These are phyloP conservation scores for Drosophila busckii DNA, from an alignment of 1,140 invertebrate genomes.

Conservation along the genomic window DNA sequence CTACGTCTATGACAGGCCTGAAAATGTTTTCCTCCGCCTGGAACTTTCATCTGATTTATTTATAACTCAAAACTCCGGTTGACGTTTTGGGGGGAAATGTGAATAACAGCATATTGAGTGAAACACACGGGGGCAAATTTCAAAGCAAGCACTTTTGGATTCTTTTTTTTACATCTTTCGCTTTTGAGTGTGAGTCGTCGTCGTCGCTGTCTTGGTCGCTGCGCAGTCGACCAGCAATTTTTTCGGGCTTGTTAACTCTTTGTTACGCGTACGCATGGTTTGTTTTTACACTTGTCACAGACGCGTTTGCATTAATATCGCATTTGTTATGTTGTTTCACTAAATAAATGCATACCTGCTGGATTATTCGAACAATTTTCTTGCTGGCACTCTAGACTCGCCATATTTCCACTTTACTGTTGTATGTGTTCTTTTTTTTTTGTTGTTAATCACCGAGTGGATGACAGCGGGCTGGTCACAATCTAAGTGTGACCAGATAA, in stretches of 20 bases:
- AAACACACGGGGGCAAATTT: conserved; percentile 61
- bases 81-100: conserved; percentile 43
- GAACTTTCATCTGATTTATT: conserved; percentile 63
- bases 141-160: conserved; percentile 58
- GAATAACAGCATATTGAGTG: conserved; percentile 27
- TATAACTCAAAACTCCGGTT: conserved; percentile 71
- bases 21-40: conserved; percentile 68
- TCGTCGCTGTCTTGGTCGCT: conserved; percentile 41
- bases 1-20: conserved; percentile 11
- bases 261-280: conserved; percentile 22
- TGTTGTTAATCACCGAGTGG: too few species aligned
- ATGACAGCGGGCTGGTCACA: too few species aligned
- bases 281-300: conserved; percentile 16
- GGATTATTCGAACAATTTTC: conserved; percentile 77
- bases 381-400: conserved; percentile 78
- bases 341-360: conserved; percentile 68
- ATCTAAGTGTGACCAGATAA: too few species aligned
- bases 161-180: conserved; percentile 62
- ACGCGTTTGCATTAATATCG: conserved; percentile 6
- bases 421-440: too few species aligned
- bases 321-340: conserved; percentile 19
- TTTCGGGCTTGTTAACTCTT: conserved; percentile 35
- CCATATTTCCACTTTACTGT: conserved; percentile 72
- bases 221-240: conserved; percentile 63
- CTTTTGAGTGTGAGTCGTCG: conserved; percentile 60